Percentiles rank a stretch among this genome's conserved stretches.
phyloP scores from a whole-genome alignment of 2,888 invertebrate genomes.

The Argyresthia albistria region DNA sequence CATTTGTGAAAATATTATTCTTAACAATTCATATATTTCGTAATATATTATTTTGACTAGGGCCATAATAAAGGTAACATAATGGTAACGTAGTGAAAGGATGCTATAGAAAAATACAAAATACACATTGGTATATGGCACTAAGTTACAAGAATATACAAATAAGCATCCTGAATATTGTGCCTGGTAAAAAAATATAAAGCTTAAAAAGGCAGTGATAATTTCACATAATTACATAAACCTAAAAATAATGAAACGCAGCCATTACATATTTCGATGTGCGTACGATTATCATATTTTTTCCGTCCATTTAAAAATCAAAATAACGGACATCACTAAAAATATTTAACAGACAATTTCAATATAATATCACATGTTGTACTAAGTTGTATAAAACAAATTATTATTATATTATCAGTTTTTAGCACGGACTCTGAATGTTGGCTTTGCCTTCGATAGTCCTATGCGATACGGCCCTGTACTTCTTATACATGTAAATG shows the following conservation, averaged over 20 bases:
- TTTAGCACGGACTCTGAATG: slow-evolving; percentile 20
- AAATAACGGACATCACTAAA: slow-evolving; percentile 13
- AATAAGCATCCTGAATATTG: slow-evolving; percentile 35
- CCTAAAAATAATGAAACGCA: background rate
- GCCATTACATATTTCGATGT: background rate
- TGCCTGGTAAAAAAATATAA: slow-evolving; percentile 31
- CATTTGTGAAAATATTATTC: background rate
- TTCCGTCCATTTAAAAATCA: slow-evolving; percentile 6
- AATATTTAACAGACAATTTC: slow-evolving; percentile 5
- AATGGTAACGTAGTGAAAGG: slow-evolving; percentile 12
- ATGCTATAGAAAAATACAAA: slow-evolving; percentile 1
- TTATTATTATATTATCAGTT: too few species aligned
- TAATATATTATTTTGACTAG: slow-evolving; percentile 12
- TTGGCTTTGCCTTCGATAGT: slow-evolving; percentile 10
- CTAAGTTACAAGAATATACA: slow-evolving; percentile 47
- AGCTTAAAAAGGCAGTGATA: slow-evolving; percentile 49
- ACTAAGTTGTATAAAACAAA: slow-evolving; percentile 14
- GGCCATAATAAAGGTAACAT: slow-evolving; percentile 16
- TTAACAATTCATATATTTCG: background rate
- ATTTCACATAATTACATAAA: slow-evolving; percentile 12
- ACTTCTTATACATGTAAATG: slow-evolving; percentile 29
- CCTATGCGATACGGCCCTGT: slow-evolving; percentile 21
- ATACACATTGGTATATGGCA: slow-evolving; percentile 37
- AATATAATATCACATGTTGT: slow-evolving; percentile 38
- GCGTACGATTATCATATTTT: background rate